Conservation (phyloP, 2,113 vertebrate species). For the Drymodes brunneopygia region DNA sequence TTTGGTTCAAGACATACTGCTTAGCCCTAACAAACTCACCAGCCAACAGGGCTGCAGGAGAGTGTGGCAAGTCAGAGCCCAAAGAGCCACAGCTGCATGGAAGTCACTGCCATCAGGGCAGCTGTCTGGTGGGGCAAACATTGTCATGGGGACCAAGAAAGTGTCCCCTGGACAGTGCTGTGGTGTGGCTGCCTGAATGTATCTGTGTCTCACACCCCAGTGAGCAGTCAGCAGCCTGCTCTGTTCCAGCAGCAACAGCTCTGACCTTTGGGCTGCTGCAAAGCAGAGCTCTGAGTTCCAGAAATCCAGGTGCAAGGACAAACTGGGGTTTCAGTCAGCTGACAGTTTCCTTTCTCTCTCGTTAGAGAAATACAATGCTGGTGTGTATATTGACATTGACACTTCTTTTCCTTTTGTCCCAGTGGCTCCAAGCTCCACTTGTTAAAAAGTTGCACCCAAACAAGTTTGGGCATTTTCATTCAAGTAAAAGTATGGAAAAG, state of each 20-base stretch:
- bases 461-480: background rate
- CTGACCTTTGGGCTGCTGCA: background rate
- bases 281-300: background rate
- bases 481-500: background rate
- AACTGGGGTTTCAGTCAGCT: background rate
- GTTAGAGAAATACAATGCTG: fast-evolving
- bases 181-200: background rate
- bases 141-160: background rate
- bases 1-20: background rate
- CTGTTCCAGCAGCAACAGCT: background rate
- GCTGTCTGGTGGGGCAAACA: background rate
- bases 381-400: no score
- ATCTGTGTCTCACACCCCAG: fast-evolving
- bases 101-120: background rate
- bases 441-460: background rate
- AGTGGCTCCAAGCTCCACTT: background rate
- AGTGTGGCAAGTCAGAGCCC: background rate
- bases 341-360: background rate
- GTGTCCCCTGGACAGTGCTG: background rate
- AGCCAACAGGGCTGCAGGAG: background rate
- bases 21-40: background rate
- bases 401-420: background rate
- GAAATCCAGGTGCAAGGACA: background rate
- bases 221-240: background rate
- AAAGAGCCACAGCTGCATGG: fast-evolving